Evolutionary conservation across 2,113 vertebrate genomes (phyloP).

Genomic region (Brienomyrus brachyistius): DNA sequence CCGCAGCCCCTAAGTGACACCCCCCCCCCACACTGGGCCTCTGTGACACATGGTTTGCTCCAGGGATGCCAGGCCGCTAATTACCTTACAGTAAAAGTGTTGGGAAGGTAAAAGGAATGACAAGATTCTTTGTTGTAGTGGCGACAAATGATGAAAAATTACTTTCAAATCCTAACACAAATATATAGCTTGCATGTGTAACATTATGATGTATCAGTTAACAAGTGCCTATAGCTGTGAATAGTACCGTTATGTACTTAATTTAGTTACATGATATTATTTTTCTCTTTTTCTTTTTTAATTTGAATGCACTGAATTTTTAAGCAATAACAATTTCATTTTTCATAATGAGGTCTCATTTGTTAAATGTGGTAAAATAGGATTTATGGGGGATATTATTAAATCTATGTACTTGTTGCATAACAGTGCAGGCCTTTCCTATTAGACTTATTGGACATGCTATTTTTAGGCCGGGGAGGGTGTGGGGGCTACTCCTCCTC

Average conservation of each 20-base stretch:
- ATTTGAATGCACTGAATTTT: background rate
- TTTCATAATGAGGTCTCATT: background rate
- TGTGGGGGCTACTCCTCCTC: conserved; percentile 8
- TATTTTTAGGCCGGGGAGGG: conserved; percentile 17
- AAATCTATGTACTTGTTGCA: conserved; percentile 10
- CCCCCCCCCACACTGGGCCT: background rate
- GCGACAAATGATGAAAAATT: background rate
- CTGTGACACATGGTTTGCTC: background rate
- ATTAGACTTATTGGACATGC: conserved; percentile 8
- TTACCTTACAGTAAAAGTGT: background rate
- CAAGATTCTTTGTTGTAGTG: background rate
- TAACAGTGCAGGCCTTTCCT: background rate
- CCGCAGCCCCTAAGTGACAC: background rate
- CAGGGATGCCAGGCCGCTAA: background rate
- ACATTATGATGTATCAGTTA: background rate
- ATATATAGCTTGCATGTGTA: background rate
- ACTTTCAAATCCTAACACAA: background rate
- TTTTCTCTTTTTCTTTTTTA: background rate
- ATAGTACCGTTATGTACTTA: background rate
- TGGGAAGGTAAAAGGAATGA: background rate
- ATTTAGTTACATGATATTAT: background rate
- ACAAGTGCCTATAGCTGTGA: background rate
- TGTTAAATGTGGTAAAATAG: background rate
- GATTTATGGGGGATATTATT: background rate
- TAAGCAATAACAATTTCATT: background rate